These are phyloP conservation scores for Anguilla obscura DNA, from an alignment of 2,797 vertebrate genomes.

Conservation along the genomic window DNA sequence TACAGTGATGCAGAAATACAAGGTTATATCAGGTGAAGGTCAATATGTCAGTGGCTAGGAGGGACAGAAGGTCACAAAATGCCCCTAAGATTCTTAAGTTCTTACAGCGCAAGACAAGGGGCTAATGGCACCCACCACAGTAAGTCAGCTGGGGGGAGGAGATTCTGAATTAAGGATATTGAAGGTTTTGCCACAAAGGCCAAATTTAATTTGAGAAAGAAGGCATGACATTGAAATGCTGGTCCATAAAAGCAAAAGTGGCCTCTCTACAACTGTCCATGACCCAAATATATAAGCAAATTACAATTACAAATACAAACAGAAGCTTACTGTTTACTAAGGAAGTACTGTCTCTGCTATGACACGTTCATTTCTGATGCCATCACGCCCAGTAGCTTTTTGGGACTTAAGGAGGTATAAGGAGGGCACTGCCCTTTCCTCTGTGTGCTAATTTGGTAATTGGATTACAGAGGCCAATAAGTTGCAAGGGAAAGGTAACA, in stretches of 20 bases:
- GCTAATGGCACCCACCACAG: neutral
- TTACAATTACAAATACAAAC: slow-evolving; percentile 22
- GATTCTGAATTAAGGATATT: slow-evolving; percentile 51
- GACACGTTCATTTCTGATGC: neutral
- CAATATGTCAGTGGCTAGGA: neutral
- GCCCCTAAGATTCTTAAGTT: slow-evolving; percentile 30
- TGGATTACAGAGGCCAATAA: slow-evolving; percentile 27
- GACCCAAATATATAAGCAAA: slow-evolving; percentile 20
- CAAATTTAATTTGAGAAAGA: slow-evolving; percentile 49
- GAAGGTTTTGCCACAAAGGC: slow-evolving; percentile 54
- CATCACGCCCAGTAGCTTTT: neutral
- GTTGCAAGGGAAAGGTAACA: slow-evolving; percentile 16
- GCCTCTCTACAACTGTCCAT: slow-evolving; percentile 18
- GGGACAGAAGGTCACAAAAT: neutral
- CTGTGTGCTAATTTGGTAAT: slow-evolving; percentile 17
- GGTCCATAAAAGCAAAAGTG: slow-evolving; percentile 36
- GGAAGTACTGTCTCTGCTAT: neutral
- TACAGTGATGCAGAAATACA: neutral
- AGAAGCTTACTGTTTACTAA: neutral
- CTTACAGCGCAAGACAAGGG: neutral
- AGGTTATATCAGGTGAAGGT: neutral
- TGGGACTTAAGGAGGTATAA: slow-evolving; percentile 25
- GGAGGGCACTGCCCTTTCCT: neutral
- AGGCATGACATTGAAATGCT: slow-evolving; percentile 60
- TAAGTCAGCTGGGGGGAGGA: slow-evolving; percentile 27